phyloP scores from a whole-genome alignment of 1,140 invertebrate species.

The Cepaea nemoralis region DNA sequence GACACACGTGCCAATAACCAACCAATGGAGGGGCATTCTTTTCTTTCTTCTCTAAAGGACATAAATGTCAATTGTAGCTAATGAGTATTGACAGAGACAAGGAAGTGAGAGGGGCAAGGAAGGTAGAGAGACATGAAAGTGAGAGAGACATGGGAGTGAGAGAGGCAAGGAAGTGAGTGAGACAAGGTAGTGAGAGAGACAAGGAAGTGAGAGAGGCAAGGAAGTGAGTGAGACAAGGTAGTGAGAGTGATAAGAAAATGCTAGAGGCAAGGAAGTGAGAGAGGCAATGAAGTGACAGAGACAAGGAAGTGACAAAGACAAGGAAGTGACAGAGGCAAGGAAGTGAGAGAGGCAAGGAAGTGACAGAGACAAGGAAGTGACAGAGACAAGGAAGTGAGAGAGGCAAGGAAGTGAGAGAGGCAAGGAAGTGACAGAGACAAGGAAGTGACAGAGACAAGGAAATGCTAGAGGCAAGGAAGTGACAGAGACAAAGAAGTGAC shows the following conservation, averaged over 20 bases:
- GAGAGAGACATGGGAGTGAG: neutral
- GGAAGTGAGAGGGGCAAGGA: too few relatives aligned
- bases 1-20: too few relatives aligned
- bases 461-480: too few relatives aligned
- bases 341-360: slow-evolving; percentile 1
- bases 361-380: neutral
- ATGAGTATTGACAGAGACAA: too few relatives aligned
- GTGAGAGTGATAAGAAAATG: neutral
- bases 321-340: neutral
- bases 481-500: too few relatives aligned
- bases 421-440: neutral
- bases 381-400: neutral
- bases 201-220: neutral
- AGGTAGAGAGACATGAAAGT: too few relatives aligned
- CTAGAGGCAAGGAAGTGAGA: neutral
- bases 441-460: neutral
- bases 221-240: neutral
- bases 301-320: neutral
- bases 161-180: neutral
- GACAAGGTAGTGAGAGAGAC: neutral
- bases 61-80: too few relatives aligned
- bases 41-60: too few relatives aligned
- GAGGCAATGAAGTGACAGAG: slow-evolving; percentile 5
- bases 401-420: neutral
- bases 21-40: too few relatives aligned